Evolutionary conservation across 2,113 vertebrate genomes (phyloP), one percentile per base, ranked within the genome.

Genomic region (Protobothrops flavoviridis): DNA sequence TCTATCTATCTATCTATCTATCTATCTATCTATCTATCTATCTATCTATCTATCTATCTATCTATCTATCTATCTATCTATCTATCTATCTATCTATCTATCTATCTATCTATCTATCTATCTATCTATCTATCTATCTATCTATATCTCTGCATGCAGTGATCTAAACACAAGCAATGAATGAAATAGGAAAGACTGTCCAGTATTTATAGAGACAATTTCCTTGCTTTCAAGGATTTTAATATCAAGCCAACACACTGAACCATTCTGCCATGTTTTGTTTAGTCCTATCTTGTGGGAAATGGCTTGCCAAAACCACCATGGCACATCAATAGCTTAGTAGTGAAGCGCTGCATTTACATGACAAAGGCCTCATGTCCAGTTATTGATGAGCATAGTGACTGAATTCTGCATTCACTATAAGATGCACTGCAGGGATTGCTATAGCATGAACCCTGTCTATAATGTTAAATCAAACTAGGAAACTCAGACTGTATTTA

Each of bases 191-290:
- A 69, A 33, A 69, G 29, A 74, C 7, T 74, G 64, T 74, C n/a
- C 13, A 74, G 2, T 87, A 50, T 50, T 87, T 50, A 85, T 20
- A 92, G 94, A 93, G 43, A 56, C 85, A 95, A 48, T 5, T 53
- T 48, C 20, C 45, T 48, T 74, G 39, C n/a, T 74, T 53, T 24
- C 15, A 13, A 57, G 2, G 7, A 48, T 3, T 45, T 9, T 45
- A 45, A 6, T 55, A 48, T 43, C 6, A 33, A 39, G 53, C 23
- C 23, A 20, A 88, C 20, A 88, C 20, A 5, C 1, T 43, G 74
- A 23, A 81, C 48, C 10, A 8, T 52, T 87, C 85, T 21, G 0
- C 39, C 45, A 11, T 81, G 50, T 21, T n/a, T 39, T 64, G 48
- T 92, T 56, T 81, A 45, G 39, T 88, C 12, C 23, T 89, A 39